Conservation (phyloP, 2,888 invertebrate genomes). For the Xylophagus ater region DNA sequence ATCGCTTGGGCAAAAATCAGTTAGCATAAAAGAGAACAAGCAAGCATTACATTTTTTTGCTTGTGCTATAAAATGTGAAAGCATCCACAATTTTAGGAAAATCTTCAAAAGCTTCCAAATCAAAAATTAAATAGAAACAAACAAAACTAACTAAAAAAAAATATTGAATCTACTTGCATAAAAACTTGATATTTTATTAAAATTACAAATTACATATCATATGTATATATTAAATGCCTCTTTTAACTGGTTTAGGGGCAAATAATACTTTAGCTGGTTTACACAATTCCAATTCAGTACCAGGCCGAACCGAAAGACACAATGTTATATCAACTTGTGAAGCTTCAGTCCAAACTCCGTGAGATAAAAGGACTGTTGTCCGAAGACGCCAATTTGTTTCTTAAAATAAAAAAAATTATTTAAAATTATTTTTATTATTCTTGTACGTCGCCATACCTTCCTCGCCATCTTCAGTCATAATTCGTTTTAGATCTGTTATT, state of each 20-base stretch:
- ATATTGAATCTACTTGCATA: too few relatives aligned
- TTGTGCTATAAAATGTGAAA: too few relatives aligned
- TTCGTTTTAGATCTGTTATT: slow-evolving; percentile 60
- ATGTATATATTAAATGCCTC: slow-evolving; percentile 62
- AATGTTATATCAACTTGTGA: slow-evolving; percentile 79
- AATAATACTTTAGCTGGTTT: slow-evolving; percentile 78
- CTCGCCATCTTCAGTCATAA: slow-evolving; percentile 47
- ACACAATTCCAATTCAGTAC: slow-evolving; percentile 63
- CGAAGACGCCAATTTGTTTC: slow-evolving; percentile 49
- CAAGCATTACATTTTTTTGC: too few relatives aligned
- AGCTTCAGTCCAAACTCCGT: slow-evolving; percentile 82
- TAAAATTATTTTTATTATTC: not conserved
- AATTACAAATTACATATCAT: too few relatives aligned
- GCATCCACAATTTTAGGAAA: too few relatives aligned
- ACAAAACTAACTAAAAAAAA: too few relatives aligned
- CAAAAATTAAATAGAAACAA: too few relatives aligned
- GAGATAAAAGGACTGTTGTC: slow-evolving; percentile 76
- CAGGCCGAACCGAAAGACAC: slow-evolving; percentile 60
- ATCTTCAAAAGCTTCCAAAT: too few relatives aligned
- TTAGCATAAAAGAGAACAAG: too few relatives aligned
- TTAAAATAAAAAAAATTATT: slow-evolving; percentile 8
- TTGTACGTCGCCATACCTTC: slow-evolving; percentile 26
- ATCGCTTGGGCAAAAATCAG: too few relatives aligned
- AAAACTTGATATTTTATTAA: too few relatives aligned
- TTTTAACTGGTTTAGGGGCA: slow-evolving; percentile 78